Evolutionary conservation across 2,888 invertebrate species (phyloP), one percentile per base, ranked within the genome.

Genomic region (Tridacna crocea): DNA sequence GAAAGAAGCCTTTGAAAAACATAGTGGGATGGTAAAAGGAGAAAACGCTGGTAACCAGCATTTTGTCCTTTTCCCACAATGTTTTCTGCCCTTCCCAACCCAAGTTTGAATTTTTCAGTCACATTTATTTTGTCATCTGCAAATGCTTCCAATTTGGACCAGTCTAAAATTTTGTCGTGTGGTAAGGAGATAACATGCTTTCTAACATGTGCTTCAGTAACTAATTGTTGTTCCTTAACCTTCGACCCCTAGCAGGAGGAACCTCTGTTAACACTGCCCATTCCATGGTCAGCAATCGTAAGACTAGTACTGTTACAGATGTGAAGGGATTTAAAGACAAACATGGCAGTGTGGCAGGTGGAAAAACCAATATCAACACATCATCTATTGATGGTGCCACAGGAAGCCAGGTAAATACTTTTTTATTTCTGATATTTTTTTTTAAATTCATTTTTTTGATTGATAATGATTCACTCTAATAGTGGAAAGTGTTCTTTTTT

Each of bases 241-340:
- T 77, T 80, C 76, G 78, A 77, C 81, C 77, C 82, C 80, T 79
- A 81, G 81, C 87, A 84, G 87, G 87, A 81, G 87, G 81, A 60
- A 74, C 79, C 47, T 72, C 81, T 24, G 75, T 79, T 22, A 81
- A 84, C 65, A 87, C 89, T 60, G 88, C 88, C 47, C 84, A 83
- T 0, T 89, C 92, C 48, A 84, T 92, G 80, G 88, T 91, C 55
- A 91, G 92, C 77, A 92, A 92, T 87, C 90, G 93, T 79, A 94
- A 94, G 88, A 92, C 92, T 26, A 93, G 92, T 89, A 92, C 92
- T 46, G 81, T 93, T 84, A 90, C 91, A 76, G 93, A 93, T 80
- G 79, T 88, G 66, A 93, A 93, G 80, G 89, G 89, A 24, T 88
- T 87, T 46, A 91, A 92, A 78, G 91, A 92, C 76, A 91, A 92